phyloP scores from a whole-genome alignment of 2,888 invertebrate species.

The Torymus texanus region DNA sequence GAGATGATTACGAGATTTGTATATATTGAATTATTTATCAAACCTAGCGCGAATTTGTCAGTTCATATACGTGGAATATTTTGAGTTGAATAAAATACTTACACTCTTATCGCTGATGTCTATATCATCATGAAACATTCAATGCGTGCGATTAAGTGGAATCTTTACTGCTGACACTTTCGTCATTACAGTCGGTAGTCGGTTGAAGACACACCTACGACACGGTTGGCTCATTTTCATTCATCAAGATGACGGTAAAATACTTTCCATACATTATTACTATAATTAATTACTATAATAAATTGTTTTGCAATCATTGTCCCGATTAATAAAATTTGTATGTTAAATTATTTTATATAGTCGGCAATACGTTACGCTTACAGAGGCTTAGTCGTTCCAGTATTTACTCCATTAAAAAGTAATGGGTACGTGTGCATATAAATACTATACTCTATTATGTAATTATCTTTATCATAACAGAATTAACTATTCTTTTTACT shows the following conservation, averaged over 20 bases:
- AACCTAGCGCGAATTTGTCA: background rate
- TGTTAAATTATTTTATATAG: slow-evolving; percentile 12
- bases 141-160: slow-evolving; percentile 6
- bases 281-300: slow-evolving; percentile 17
- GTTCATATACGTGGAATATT: slow-evolving; percentile 37
- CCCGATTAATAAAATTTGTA: background rate
- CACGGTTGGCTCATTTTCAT: background rate
- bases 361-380: slow-evolving; percentile 70
- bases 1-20: too few species aligned
- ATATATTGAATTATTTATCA: slow-evolving; percentile 2
- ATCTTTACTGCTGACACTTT: slow-evolving; percentile 4
- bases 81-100: background rate
- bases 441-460: too few species aligned
- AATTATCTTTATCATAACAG: too few species aligned
- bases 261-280: background rate
- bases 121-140: slow-evolving; percentile 4
- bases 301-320: background rate
- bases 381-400: slow-evolving; percentile 83
- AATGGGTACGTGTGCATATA: slow-evolving; percentile 75
- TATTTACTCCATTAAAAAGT: slow-evolving; percentile 82
- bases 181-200: background rate
- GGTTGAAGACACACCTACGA: background rate
- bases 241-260: slow-evolving; percentile 7
- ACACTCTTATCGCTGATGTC: slow-evolving; percentile 14
- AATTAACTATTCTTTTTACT: background rate